Evolutionary conservation across 2,797 vertebrate genomes (phyloP).

Genomic region (Crax fasciolata): DNA sequence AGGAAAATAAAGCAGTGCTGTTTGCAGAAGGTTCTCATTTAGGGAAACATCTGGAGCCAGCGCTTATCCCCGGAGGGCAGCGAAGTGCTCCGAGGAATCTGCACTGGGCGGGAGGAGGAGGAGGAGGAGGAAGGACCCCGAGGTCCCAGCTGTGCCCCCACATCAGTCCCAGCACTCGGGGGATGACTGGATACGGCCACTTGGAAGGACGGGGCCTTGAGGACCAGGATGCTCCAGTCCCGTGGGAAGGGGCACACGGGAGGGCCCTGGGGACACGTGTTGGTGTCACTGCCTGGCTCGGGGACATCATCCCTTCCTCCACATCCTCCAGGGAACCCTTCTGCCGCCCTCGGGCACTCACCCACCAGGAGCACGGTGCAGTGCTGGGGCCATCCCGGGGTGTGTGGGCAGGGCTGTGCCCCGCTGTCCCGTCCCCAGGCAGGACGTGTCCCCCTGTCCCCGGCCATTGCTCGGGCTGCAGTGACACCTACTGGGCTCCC

Average conservation of each 20-base stretch:
- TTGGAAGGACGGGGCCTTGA: neutral
- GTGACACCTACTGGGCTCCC: conserved; percentile 54
- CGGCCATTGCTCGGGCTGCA: neutral
- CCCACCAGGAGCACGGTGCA: neutral
- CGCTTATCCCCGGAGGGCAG: conserved; percentile 44
- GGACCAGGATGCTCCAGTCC: too few relatives aligned
- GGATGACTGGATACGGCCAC: neutral
- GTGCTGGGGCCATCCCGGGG: fast-evolving
- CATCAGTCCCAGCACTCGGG: neutral
- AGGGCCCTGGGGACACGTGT: fast-evolving
- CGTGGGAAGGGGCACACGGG: neutral
- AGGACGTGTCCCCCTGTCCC: neutral
- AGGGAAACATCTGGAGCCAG: conserved; percentile 56
- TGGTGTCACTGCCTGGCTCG: neutral
- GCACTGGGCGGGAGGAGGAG: neutral
- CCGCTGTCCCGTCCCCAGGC: too few relatives aligned
- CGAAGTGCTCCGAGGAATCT: neutral
- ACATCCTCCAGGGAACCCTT: too few relatives aligned
- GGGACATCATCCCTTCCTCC: neutral
- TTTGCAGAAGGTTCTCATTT: conserved; percentile 60
- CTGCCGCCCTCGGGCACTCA: fast-evolving
- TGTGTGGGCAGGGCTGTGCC: neutral
- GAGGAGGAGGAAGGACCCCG: neutral
- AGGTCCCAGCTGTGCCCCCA: fast-evolving
- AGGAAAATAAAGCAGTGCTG: neutral